A percentile compares a stretch with the other conserved stretches of the same genome.
Conservation (phyloP, 2,888 invertebrate genomes). For the Ornithoptera priamus region DNA sequence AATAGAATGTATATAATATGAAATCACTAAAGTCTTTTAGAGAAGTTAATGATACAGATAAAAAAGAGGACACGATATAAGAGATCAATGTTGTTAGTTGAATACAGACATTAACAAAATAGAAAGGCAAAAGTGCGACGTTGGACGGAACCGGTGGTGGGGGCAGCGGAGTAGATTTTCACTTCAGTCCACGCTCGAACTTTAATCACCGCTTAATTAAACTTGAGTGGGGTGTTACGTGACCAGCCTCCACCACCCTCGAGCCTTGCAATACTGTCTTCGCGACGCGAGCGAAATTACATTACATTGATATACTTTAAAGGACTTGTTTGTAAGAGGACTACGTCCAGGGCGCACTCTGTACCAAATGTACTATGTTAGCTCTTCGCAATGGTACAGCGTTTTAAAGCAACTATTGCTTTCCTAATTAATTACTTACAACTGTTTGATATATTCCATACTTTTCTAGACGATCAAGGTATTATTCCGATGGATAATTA, state of each 20-base stretch:
- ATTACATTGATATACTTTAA: slow-evolving; percentile 27
- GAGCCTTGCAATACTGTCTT: slow-evolving; percentile 8
- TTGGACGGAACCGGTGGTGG: slow-evolving; percentile 34
- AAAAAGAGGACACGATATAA: no score
- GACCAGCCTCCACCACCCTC: slow-evolving; percentile 40
- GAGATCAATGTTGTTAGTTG: slow-evolving; percentile 26
- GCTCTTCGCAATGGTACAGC: background rate
- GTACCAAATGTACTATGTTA: background rate
- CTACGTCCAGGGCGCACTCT: slow-evolving; percentile 6
- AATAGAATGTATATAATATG: no score
- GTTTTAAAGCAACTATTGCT: background rate
- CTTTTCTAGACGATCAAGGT: no score
- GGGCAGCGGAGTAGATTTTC: slow-evolving; percentile 21
- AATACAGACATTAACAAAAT: slow-evolving; percentile 32
- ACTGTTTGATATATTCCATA: no score
- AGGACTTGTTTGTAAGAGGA: slow-evolving; percentile 16
- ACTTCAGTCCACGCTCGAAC: slow-evolving; percentile 46
- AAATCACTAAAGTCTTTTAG: no score
- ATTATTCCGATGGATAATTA: no score
- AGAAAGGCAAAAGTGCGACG: slow-evolving; percentile 42
- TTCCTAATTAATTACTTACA: background rate
- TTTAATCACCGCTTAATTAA: slow-evolving; percentile 68
- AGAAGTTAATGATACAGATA: no score
- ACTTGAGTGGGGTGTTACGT: slow-evolving; percentile 51
- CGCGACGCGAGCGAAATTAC: slow-evolving; percentile 29